Conservation (phyloP, 2,888 invertebrate species). For the Diarsia mendica region DNA sequence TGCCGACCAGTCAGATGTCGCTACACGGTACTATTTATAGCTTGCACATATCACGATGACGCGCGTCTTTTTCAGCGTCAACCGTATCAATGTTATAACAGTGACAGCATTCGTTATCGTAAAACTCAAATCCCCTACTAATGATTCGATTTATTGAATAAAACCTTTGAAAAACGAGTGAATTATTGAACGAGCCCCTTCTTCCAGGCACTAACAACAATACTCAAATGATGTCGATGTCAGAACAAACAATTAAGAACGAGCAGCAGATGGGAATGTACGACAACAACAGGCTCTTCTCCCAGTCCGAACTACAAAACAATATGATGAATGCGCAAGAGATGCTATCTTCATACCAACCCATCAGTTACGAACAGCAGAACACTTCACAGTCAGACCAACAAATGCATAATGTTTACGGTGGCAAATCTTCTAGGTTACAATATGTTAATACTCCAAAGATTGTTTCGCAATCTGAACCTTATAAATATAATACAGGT, state of each 20-base stretch:
- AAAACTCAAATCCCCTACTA: slow-evolving; percentile 1
- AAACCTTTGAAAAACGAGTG: not conserved
- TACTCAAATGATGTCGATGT: slow-evolving; percentile 84
- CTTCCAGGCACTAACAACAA: slow-evolving; percentile 83
- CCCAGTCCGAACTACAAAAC: slow-evolving; percentile 82
- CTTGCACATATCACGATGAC: slow-evolving; percentile 5
- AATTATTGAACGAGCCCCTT: not conserved
- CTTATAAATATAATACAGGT: slow-evolving; percentile 83
- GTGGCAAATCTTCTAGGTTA: slow-evolving; percentile 75
- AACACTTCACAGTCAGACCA: slow-evolving; percentile 70
- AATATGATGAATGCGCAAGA: slow-evolving; percentile 81
- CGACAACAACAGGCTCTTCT: slow-evolving; percentile 80
- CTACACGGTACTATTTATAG: slow-evolving; percentile 79
- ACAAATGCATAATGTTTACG: slow-evolving; percentile 76
- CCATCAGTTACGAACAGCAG: slow-evolving; percentile 77
- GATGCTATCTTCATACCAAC: slow-evolving; percentile 78
- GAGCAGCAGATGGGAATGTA: slow-evolving; percentile 86
- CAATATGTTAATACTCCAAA: slow-evolving; percentile 81
- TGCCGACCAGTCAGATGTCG: slow-evolving; percentile 87
- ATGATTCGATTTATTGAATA: not conserved
- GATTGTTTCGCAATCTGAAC: slow-evolving; percentile 78
- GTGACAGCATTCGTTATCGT: slow-evolving; percentile 7
- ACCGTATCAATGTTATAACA: slow-evolving; percentile 33
- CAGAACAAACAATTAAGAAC: slow-evolving; percentile 81
- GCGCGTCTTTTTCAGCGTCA: not conserved